Percentiles rank a stretch among this genome's conserved stretches.
phyloP scores from a whole-genome alignment of 2,797 vertebrate genomes.

The Ctenopoma kingsleyae region DNA sequence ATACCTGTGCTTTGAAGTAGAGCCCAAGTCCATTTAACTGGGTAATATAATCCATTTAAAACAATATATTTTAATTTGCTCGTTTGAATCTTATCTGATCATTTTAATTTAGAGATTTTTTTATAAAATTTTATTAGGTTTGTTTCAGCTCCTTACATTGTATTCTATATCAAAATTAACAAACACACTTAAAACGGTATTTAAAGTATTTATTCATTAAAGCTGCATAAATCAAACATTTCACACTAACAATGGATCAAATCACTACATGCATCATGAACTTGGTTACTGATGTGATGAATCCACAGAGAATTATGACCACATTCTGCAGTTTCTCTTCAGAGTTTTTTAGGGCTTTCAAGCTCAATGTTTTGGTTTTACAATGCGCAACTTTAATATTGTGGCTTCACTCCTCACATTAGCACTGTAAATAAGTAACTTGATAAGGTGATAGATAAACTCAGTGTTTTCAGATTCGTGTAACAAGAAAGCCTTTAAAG shows the following conservation, averaged over 20 bases:
- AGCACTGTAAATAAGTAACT: not conserved
- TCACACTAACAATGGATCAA: not conserved
- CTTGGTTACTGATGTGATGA: not conserved
- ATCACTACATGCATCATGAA: not conserved
- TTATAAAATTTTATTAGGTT: not conserved
- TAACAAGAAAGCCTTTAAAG: not conserved
- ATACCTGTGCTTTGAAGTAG: constrained; percentile 8
- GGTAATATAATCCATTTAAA: constrained; percentile 8
- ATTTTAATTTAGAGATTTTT: constrained; percentile 4
- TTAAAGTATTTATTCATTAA: not conserved
- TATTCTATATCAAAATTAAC: not conserved
- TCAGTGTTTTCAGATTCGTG: not conserved
- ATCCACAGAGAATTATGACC: not conserved
- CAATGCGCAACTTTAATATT: not conserved
- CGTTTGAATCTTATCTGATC: constrained; percentile 5
- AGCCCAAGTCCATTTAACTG: not conserved
- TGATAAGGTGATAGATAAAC: not conserved
- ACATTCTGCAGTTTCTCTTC: not conserved
- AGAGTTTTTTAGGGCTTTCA: not conserved
- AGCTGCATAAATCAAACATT: not conserved
- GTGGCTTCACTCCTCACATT: not conserved
- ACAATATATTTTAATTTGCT: constrained; percentile 11
- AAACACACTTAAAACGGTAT: not conserved
- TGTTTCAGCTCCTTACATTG: not conserved
- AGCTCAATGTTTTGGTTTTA: not conserved